These are phyloP conservation scores for Grantiella picta DNA, from an alignment of 2,113 vertebrate genomes.

Conservation along the genomic window DNA sequence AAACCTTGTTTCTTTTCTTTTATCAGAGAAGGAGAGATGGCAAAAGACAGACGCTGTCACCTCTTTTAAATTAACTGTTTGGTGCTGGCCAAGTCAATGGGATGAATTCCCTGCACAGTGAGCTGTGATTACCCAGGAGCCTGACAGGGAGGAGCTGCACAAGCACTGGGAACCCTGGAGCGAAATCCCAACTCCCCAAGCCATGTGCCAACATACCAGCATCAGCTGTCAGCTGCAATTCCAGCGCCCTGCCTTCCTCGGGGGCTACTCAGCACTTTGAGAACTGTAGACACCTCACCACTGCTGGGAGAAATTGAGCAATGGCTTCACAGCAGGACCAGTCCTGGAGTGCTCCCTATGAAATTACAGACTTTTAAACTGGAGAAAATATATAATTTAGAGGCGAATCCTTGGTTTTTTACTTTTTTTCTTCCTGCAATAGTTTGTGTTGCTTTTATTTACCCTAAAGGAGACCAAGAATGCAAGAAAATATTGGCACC, in stretches of 20 bases:
- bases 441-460: constrained; percentile 63
- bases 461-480: constrained; percentile 37
- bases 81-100: not conserved
- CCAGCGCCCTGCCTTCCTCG: constrained; percentile 30
- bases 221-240: constrained; percentile 5
- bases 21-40: not conserved
- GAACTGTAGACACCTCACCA: constrained; percentile 31
- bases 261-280: constrained; percentile 30
- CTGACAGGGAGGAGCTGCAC: constrained; percentile 17
- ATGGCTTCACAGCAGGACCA: constrained; percentile 64
- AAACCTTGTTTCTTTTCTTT: not conserved
- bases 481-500: constrained; percentile 36
- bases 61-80: constrained; percentile 11
- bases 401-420: constrained; percentile 29
- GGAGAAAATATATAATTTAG: constrained; percentile 71
- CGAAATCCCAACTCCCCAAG: not conserved
- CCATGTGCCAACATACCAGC: not conserved
- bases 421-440: not conserved
- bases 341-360: constrained; percentile 40
- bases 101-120: not conserved
- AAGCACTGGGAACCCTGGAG: constrained; percentile 1
- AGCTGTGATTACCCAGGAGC: constrained; percentile 16
- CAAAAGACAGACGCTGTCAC: not conserved
- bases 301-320: constrained; percentile 70
- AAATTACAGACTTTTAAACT: constrained; percentile 73